Percentiles rank a stretch among this genome's conserved stretches.
Evolutionary conservation across 2,113 vertebrate species (phyloP).

Genomic region (Telmatochromis bifrenatus): DNA sequence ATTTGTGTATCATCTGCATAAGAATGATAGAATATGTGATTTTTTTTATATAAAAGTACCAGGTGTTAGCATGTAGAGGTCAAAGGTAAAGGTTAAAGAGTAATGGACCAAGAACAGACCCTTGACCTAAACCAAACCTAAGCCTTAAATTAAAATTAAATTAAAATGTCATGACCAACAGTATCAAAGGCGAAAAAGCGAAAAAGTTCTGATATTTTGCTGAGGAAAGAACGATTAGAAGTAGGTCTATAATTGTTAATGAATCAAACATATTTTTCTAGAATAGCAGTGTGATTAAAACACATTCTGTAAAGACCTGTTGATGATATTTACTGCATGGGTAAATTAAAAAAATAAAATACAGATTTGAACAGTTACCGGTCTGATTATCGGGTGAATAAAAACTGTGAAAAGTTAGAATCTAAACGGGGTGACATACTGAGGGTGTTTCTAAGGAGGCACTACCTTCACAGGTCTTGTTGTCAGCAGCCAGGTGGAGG

Average conservation of each 20-base stretch:
- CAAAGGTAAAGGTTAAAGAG: not conserved
- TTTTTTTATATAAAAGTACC: not conserved
- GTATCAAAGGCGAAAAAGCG: not conserved
- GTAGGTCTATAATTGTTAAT: not conserved
- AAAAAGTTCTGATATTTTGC: not conserved
- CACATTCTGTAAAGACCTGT: not conserved
- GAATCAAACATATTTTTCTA: not conserved
- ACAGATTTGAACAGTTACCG: not conserved
- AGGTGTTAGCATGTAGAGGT: not conserved
- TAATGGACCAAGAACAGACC: not conserved
- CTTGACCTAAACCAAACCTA: not conserved
- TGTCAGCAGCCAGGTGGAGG: slow-evolving; percentile 58
- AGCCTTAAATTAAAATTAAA: not conserved
- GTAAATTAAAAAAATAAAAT: not conserved
- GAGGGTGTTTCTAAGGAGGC: not conserved
- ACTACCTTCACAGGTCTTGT: slow-evolving; percentile 67
- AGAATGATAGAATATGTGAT: not conserved
- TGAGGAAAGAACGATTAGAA: not conserved
- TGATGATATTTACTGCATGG: not conserved
- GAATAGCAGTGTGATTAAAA: not conserved
- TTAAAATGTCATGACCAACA: not conserved
- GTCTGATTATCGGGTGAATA: not conserved
- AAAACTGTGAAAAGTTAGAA: not conserved
- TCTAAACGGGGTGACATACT: not conserved
- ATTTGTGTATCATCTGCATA: not conserved